Evolutionary conservation across 2,888 invertebrate species (phyloP), one percentile per base, ranked within the genome.

Genomic region (Hesperia comma): DNA sequence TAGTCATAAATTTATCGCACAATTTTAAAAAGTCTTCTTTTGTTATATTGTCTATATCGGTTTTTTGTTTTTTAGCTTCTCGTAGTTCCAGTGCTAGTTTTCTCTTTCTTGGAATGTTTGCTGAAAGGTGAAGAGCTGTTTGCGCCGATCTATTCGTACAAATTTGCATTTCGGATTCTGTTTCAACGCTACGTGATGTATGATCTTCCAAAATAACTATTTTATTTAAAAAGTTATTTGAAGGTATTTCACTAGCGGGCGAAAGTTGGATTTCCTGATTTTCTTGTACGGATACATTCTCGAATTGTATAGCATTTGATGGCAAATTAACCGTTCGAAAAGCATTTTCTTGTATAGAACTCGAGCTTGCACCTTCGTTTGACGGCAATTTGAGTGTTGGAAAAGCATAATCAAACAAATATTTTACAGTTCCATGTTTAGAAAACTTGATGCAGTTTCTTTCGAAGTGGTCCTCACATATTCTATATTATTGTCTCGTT

Each of bases 401-500:
- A 68, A 70, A 70, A 32, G 74, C 74, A 70, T 69, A 7, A 12
- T 67, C 68, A 37, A 15, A 60, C 49, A 76, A 75, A 74, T 72
- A 74, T 71, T 60, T 60, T 10, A 43, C 33, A 54, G 15, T 72
- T 71, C 57, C 32, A 17, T 70, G 70, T 72, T 70, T 77, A 63
- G 71, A 72, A 70, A 60, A 70, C 58, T 70, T 73, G 12, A 77
- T 72, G 17, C 62, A 75, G 58, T 7, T 56, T 55, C 8, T 71
- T 51, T 72, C 70, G 63, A 75, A 75, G 64, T 77, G 75, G 7
- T 70, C 71, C 55, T 75, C 73, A 69, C 76, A 75, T 10, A 77
- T 73, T 74, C 72, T 73, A 68, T 75, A 71, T 63, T 70, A 69
- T 67, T 67, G 68, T 14, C 74, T 69, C 8, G 49, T 67, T 71